These are phyloP conservation scores for Tinamus guttatus DNA, from an alignment of 2,113 vertebrate species.

Conservation along the genomic window DNA sequence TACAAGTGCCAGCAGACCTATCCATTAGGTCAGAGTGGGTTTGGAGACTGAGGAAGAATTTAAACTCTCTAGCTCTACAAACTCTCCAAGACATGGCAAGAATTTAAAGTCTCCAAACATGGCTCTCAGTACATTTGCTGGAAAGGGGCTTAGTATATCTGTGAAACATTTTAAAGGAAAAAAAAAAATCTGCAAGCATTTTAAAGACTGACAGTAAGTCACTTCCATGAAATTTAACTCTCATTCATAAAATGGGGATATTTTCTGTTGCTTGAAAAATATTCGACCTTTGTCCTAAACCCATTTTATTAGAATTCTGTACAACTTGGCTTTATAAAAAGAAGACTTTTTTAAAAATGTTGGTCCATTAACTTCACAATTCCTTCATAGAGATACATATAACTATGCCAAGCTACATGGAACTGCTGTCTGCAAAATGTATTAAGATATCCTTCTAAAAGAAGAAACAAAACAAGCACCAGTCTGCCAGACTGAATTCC, in stretches of 20 bases:
- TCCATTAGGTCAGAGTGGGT: neutral
- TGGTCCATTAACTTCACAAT: neutral
- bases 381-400: neutral
- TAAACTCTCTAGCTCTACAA: neutral
- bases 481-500: neutral
- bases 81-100: neutral
- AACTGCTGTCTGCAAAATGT: neutral
- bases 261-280: neutral
- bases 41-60: neutral
- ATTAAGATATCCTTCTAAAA: neutral
- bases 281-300: neutral
- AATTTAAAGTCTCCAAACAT: neutral
- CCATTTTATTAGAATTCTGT: neutral
- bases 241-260: neutral
- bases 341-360: neutral
- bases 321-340: neutral
- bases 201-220: neutral
- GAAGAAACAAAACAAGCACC: neutral
- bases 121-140: neutral
- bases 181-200: neutral
- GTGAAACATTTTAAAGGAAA: neutral
- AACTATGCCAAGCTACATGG: neutral
- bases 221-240: neutral
- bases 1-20: neutral
- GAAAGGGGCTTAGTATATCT: neutral